These are phyloP conservation scores for Acanthoscelides obtectus DNA, from an alignment of 2,888 invertebrate species.

Conservation along the genomic window DNA sequence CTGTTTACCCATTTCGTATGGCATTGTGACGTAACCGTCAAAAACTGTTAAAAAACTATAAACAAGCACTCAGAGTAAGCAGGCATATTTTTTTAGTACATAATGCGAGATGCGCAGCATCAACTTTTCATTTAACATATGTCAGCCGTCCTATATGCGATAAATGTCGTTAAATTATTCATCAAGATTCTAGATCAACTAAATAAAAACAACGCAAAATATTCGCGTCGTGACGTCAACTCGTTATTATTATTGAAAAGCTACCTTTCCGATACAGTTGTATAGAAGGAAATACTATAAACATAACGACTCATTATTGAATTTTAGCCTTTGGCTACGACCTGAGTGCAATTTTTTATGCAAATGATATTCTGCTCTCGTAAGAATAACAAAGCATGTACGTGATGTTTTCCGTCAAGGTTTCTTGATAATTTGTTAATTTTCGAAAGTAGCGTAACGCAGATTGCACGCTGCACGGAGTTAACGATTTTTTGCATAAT, in stretches of 20 bases:
- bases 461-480: neutral
- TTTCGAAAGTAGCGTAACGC: neutral
- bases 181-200: neutral
- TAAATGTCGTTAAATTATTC: neutral
- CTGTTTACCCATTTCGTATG: no score
- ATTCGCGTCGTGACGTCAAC: neutral
- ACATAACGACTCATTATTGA: neutral
- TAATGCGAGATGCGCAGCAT: no score
- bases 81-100: no score
- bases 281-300: neutral
- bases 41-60: no score
- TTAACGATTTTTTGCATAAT: neutral
- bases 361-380: neutral
- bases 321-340: neutral
- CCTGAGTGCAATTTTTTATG: neutral
- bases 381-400: neutral
- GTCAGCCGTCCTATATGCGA: no score
- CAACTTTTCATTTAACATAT: no score
- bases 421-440: neutral
- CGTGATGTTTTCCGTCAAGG: neutral
- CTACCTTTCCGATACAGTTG: neutral
- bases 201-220: neutral
- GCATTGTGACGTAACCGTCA: no score
- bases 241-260: neutral
- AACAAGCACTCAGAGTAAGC: no score